Evolutionary conservation across 1,140 invertebrate species (phyloP).

Genomic region (Pseudomyrmex dendroicus): DNA sequence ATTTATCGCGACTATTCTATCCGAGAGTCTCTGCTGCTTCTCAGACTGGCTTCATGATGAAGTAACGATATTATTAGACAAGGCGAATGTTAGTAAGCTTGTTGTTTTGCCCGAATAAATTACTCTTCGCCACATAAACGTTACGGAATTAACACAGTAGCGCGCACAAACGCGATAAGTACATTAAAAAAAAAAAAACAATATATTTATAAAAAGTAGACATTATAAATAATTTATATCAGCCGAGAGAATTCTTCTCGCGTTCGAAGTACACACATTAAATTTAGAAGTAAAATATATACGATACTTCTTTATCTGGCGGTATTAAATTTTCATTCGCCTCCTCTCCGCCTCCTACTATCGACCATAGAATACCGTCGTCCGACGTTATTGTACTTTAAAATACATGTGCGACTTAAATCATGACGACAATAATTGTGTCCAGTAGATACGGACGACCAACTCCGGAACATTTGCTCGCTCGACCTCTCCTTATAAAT

Average conservation of each 20-base stretch:
- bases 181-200: not conserved
- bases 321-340: constrained; percentile 81
- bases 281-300: constrained; percentile 22
- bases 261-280: constrained; percentile 8
- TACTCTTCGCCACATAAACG: no score
- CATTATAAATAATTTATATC: constrained; percentile 30
- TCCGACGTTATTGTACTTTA: constrained; percentile 67
- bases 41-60: not conserved
- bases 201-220: not conserved
- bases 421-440: constrained; percentile 74
- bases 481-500: constrained; percentile 21
- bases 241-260: not conserved
- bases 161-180: not conserved
- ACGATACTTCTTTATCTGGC: constrained; percentile 70
- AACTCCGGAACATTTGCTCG: constrained; percentile 49
- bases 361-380: constrained; percentile 56
- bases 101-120: no score
- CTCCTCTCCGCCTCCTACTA: constrained; percentile 73
- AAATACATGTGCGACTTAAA: constrained; percentile 81
- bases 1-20: constrained; percentile 52
- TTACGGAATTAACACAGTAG: not conserved
- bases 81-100: no score
- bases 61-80: constrained; percentile 2
- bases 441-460: constrained; percentile 49
- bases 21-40: constrained; percentile 15